Conservation (phyloP, 2,797 vertebrate species). For the Pteronotus mesoamericanus region DNA sequence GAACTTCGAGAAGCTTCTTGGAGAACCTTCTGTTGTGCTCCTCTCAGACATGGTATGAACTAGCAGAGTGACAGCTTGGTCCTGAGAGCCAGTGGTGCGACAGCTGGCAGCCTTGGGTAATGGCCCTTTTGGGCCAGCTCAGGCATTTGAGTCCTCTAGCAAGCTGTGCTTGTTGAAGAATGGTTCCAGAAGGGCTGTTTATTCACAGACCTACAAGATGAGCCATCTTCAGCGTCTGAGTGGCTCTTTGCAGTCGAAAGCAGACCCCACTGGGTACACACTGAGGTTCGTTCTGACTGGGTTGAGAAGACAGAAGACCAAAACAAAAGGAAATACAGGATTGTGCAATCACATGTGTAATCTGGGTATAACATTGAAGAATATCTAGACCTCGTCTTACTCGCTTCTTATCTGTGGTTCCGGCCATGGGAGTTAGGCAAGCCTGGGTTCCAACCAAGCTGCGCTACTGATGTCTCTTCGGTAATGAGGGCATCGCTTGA, state of each 20-base stretch:
- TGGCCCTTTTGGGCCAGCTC: neutral
- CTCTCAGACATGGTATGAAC: neutral
- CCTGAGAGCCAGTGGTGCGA: neutral
- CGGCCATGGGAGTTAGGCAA: neutral
- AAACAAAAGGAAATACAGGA: neutral
- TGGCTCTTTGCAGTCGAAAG: neutral
- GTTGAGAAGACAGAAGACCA: neutral
- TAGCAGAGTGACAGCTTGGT: constrained; percentile 50
- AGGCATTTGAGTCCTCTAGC: constrained; percentile 34
- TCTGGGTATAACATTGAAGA: neutral
- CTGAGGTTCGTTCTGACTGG: neutral
- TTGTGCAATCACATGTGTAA: neutral
- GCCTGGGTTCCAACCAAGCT: neutral
- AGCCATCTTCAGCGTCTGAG: neutral
- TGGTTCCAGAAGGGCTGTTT: neutral
- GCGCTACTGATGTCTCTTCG: neutral
- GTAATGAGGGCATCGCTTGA: neutral
- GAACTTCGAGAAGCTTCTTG: constrained; percentile 10
- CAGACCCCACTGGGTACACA: neutral
- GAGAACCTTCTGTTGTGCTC: constrained; percentile 8
- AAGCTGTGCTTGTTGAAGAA: neutral
- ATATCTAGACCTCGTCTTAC: neutral
- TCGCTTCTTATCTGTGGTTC: neutral
- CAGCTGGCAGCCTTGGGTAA: constrained; percentile 1
- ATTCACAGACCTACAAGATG: neutral